phyloP scores from a whole-genome alignment of 2,888 invertebrate species.

The Bedellia somnulentella region DNA sequence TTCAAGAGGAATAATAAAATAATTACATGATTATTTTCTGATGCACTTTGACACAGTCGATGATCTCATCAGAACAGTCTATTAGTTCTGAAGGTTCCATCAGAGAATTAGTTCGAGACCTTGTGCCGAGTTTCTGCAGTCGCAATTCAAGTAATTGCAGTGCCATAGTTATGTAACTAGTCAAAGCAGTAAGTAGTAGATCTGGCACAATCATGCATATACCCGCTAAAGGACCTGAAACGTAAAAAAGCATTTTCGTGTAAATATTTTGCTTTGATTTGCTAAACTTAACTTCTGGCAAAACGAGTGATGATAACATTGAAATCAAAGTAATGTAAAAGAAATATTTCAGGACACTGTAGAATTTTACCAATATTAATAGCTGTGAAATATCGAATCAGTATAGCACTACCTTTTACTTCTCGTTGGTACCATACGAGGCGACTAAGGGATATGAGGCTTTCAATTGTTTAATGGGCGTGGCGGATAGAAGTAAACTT shows the following conservation, averaged over 20 bases:
- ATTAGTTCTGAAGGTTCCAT: too few relatives aligned
- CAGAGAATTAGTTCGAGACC: too few relatives aligned
- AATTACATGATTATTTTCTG: constrained; percentile 30
- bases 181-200: constrained; percentile 36
- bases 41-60: constrained; percentile 27
- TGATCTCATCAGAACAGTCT: constrained; percentile 26
- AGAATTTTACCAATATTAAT: not conserved
- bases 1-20: constrained; percentile 1
- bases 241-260: too few relatives aligned
- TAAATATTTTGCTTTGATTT: not conserved
- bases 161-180: constrained; percentile 39
- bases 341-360: not conserved
- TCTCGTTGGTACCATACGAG: too few relatives aligned
- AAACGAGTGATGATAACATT: not conserved
- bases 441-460: too few relatives aligned
- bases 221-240: too few relatives aligned
- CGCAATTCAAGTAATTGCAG: constrained; percentile 29
- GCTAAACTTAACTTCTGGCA: too few relatives aligned
- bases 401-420: too few relatives aligned
- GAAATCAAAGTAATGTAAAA: not conserved
- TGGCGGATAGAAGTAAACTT: too few relatives aligned
- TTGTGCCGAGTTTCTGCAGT: too few relatives aligned
- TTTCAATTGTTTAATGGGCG: too few relatives aligned
- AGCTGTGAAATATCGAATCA: too few relatives aligned
- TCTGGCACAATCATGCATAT: constrained; percentile 34